These are phyloP conservation scores for Drosophila yakuba DNA, from an alignment of 1,140 invertebrate species.

Conservation along the genomic window DNA sequence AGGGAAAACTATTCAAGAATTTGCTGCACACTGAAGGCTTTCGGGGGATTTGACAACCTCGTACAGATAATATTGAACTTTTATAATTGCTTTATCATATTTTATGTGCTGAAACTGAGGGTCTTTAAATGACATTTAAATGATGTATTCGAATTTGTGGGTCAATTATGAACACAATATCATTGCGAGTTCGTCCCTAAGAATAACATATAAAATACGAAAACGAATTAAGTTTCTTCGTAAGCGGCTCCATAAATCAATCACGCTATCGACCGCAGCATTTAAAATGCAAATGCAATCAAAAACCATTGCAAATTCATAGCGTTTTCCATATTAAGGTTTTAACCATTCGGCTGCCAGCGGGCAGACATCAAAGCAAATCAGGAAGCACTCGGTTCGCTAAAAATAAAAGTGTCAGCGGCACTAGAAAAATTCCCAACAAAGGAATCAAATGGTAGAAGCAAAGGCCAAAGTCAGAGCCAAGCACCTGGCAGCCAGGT, in stretches of 20 bases:
- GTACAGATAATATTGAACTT: too few relatives aligned
- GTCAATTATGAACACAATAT: too few relatives aligned
- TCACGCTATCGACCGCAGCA: conserved; percentile 7
- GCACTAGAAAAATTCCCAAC: conserved; percentile 45
- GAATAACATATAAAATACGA: too few relatives aligned
- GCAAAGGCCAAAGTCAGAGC: conserved; percentile 21
- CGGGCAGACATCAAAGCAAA: conserved; percentile 42
- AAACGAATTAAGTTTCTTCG: too few relatives aligned
- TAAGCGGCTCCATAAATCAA: neutral
- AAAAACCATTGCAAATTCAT: conserved; percentile 18
- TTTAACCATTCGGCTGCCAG: conserved; percentile 8
- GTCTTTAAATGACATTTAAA: too few relatives aligned
- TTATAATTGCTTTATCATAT: too few relatives aligned
- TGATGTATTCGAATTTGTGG: too few relatives aligned
- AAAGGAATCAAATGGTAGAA: conserved; percentile 9
- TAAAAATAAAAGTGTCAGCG: conserved; percentile 67
- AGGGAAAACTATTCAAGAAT: neutral
- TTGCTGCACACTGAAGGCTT: too few relatives aligned
- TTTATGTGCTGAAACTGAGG: too few relatives aligned
- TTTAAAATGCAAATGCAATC: conserved; percentile 38
- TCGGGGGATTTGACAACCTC: conserved; percentile 1
- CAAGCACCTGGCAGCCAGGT: conserved; percentile 26
- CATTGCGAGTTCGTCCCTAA: too few relatives aligned
- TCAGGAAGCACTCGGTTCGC: conserved; percentile 17
- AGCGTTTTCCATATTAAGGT: neutral